Conservation (phyloP, 2,888 invertebrate species). For the Deilephila elpenor region DNA sequence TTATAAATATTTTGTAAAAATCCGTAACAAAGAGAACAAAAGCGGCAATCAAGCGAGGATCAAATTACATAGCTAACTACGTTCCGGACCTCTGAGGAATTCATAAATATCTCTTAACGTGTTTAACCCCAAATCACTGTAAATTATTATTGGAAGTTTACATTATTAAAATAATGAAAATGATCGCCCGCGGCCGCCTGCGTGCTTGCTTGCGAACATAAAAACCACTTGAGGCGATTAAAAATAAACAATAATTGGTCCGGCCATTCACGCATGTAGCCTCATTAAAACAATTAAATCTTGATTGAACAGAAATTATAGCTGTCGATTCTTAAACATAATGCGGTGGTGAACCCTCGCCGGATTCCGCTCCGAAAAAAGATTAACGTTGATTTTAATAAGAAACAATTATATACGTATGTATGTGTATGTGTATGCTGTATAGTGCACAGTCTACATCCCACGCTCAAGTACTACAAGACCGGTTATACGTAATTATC, state of each 20-base stretch:
- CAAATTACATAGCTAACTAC: slow-evolving; percentile 75
- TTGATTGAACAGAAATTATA: slow-evolving; percentile 85
- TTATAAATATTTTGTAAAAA: slow-evolving; percentile 9
- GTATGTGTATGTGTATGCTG: slow-evolving; percentile 66
- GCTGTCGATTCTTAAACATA: slow-evolving; percentile 84
- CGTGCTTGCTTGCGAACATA: slow-evolving; percentile 82
- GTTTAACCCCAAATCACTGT: slow-evolving; percentile 84
- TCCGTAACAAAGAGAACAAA: slow-evolving; percentile 55
- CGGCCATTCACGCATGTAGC: slow-evolving; percentile 84
- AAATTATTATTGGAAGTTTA: slow-evolving; percentile 85
- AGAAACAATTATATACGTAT: slow-evolving; percentile 83
- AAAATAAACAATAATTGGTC: slow-evolving; percentile 85
- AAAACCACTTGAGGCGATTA: slow-evolving; percentile 84
- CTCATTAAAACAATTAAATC: slow-evolving; percentile 86
- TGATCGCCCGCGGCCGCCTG: slow-evolving; percentile 80
- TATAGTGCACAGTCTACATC: slow-evolving; percentile 59
- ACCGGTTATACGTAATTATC: slow-evolving; percentile 80
- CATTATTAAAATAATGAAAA: slow-evolving; percentile 85
- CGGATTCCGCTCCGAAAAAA: slow-evolving; percentile 81
- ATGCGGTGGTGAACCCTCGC: slow-evolving; percentile 77
- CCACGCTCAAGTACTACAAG: slow-evolving; percentile 80
- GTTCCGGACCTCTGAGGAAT: slow-evolving; percentile 68
- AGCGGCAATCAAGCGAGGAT: slow-evolving; percentile 58
- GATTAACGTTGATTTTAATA: slow-evolving; percentile 84
- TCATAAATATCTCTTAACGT: slow-evolving; percentile 83